Evolutionary conservation across 2,888 invertebrate species (phyloP), one percentile per base, ranked within the genome.

Genomic region (Sphaeridia pumilis): DNA sequence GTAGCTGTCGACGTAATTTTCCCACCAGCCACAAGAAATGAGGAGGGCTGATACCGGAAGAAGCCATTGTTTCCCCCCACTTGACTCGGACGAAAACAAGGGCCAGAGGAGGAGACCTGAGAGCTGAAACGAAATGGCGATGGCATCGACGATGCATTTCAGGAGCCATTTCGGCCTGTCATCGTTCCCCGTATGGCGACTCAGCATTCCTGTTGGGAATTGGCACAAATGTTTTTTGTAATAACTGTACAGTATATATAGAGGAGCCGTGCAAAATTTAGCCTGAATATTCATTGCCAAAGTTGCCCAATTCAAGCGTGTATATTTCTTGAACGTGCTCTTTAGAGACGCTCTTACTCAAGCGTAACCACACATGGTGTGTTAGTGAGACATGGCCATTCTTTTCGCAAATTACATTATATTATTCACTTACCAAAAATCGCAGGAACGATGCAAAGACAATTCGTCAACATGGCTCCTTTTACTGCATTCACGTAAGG

Each of bases 11-110:
- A 93, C 87, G 69, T 88, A 97, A 72, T 97, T 97, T 72, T 97
- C 95, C 97, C 97, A 97, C 92, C 94, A 95, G 24, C 89, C 88
- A 35, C 88, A 77, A 1, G 95, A 95, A 59, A 90, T 84, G 66
- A 92, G 78, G 50, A 90, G 71, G 34, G 90, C 78, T 1, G 90
- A 78, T 0, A 88, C 74, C 1, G 94, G 92, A 64, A 95, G 86
- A 42, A 89, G 75, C 87, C 87, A 89, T 35, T 88, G 71, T 48
- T 81, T 79, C 0, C 45, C 54, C 57, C 46, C 60, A 45, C 58
- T 69, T 63, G 14, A 34, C 81, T 69, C 87, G 83, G 56, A 85
- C 20, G 61, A 57, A 34, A 60, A 73, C 50, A 87, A 71, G n/a
- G 92, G 90, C 88, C 90, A 93, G 17, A 90, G 82, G 55, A 93